These are phyloP conservation scores for Sipha maydis DNA, from an alignment of 2,888 invertebrate species.

Conservation along the genomic window DNA sequence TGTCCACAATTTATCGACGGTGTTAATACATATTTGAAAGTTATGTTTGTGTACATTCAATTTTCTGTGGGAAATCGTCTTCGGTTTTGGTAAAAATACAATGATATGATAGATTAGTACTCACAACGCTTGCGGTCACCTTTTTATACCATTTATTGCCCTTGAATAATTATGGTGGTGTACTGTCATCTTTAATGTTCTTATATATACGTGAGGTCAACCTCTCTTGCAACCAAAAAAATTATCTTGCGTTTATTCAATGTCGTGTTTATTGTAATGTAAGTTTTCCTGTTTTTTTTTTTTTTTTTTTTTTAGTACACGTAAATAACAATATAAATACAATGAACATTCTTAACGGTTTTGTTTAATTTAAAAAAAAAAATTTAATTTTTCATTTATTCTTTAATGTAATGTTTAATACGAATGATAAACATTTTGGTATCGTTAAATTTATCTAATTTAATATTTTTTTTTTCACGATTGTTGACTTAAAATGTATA, in stretches of 20 bases:
- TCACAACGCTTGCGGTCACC: neutral
- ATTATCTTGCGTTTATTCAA: conserved; percentile 6
- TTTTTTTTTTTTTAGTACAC: too few relatives aligned
- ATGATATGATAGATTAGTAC: neutral
- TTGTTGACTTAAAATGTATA: too few relatives aligned
- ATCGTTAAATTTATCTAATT: too few relatives aligned
- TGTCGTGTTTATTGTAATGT: conserved; percentile 23
- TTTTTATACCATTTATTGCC: conserved; percentile 1
- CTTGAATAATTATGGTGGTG: conserved; percentile 26
- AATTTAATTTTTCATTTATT: too few relatives aligned
- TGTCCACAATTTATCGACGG: neutral
- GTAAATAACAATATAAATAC: neutral
- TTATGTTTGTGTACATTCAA: neutral
- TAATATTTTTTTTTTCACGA: too few relatives aligned
- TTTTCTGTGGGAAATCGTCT: neutral
- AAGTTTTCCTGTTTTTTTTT: conserved; percentile 22
- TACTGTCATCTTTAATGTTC: neutral
- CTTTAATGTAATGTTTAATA: neutral
- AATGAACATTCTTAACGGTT: neutral
- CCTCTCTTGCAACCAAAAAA: conserved; percentile 37
- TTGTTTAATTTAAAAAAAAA: neutral
- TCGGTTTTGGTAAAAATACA: conserved; percentile 12
- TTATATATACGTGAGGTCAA: conserved; percentile 34
- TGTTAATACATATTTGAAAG: neutral
- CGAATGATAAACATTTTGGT: neutral